Conservation (phyloP, 2,797 vertebrate genomes). For the Hybognathus amarus region DNA sequence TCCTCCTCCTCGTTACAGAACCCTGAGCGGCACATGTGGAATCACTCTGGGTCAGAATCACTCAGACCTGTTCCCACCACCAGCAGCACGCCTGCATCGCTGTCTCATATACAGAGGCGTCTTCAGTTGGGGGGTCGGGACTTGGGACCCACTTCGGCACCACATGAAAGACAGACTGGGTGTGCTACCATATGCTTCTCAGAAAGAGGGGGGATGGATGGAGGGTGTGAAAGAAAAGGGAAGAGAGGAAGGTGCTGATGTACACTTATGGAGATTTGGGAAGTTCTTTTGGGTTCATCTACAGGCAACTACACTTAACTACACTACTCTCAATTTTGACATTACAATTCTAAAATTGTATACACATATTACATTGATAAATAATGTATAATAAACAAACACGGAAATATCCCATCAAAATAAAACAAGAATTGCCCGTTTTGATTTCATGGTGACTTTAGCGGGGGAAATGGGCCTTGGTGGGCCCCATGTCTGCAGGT, state of each 20-base stretch:
- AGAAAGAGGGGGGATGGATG: conserved; percentile 43
- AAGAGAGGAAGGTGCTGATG: conserved; percentile 41
- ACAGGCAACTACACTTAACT: neutral
- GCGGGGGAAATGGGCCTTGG: neutral
- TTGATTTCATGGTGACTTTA: neutral
- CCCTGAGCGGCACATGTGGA: conserved; percentile 34
- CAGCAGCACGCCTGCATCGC: conserved; percentile 18
- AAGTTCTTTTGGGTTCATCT: neutral
- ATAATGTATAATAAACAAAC: neutral
- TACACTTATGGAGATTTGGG: neutral
- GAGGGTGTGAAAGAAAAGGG: conserved; percentile 25
- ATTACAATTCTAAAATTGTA: neutral
- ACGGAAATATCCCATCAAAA: neutral
- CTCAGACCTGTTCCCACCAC: conserved; percentile 33
- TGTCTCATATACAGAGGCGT: conserved; percentile 29
- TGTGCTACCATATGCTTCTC: conserved; percentile 55
- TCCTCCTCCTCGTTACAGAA: neutral
- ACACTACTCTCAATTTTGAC: neutral
- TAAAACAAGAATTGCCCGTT: neutral
- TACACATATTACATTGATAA: neutral
- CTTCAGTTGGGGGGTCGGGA: conserved; percentile 4
- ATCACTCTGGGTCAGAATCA: conserved; percentile 5
- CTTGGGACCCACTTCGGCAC: conserved; percentile 1
- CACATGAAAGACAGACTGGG: conserved; percentile 55
- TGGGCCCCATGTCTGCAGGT: conserved; percentile 30